Percentiles rank a stretch among this genome's conserved stretches.
Evolutionary conservation across 2,888 invertebrate genomes (phyloP).

Genomic region (Thera britannica): DNA sequence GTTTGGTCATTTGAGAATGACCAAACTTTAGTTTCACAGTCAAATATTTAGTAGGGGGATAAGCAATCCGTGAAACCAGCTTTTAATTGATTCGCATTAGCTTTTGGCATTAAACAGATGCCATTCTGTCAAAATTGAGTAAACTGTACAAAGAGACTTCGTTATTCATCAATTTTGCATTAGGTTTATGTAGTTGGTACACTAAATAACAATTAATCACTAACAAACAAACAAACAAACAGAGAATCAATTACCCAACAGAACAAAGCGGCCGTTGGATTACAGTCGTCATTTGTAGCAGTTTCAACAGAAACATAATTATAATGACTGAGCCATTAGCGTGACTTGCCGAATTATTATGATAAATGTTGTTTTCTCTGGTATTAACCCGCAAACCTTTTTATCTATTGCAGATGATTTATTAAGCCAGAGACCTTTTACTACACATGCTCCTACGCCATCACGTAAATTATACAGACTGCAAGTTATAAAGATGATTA

Average conservation of each 20-base stretch:
- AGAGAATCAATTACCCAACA: slow-evolving; percentile 28
- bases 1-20: too few species aligned
- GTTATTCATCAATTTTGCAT: neutral
- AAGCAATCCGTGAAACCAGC: too few species aligned
- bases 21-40: too few species aligned
- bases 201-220: slow-evolving; percentile 26
- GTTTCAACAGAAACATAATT: slow-evolving; percentile 27
- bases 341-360: slow-evolving; percentile 27
- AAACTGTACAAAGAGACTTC: neutral
- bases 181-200: neutral
- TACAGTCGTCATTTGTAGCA: slow-evolving; percentile 27
- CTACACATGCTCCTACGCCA: too few species aligned
- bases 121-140: neutral
- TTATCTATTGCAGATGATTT: neutral
- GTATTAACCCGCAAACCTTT: neutral
- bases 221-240: slow-evolving; percentile 13
- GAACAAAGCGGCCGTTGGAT: slow-evolving; percentile 19
- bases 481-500: too few species aligned
- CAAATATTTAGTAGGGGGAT: too few species aligned
- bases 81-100: too few species aligned
- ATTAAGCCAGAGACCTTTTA: too few species aligned
- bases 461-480: too few species aligned
- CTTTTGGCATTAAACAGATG: neutral
- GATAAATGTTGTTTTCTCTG: slow-evolving; percentile 14
- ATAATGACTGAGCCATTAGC: slow-evolving; percentile 25